Conservation (phyloP, 2,113 vertebrate species). For the Trogon melanurus region DNA sequence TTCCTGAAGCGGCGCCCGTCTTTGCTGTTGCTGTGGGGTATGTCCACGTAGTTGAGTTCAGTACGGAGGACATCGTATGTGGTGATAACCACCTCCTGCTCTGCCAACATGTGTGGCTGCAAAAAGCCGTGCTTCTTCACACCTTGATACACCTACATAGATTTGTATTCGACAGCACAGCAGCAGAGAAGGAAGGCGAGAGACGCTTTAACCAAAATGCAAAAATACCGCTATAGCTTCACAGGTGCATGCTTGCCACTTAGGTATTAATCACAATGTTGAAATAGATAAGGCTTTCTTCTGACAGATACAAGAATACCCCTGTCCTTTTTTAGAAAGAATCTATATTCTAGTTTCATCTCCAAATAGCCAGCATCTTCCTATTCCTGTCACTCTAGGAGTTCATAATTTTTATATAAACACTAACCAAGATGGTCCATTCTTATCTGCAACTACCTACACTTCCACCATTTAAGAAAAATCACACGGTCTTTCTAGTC, state of each 20-base stretch:
- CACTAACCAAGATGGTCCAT: background rate
- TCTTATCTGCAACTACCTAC: background rate
- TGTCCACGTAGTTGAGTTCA: constrained; percentile 95
- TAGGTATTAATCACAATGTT: background rate
- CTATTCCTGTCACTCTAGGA: background rate
- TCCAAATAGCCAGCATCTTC: background rate
- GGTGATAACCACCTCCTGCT: constrained; percentile 98
- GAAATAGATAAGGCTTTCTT: background rate
- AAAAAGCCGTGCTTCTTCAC: constrained; percentile 98
- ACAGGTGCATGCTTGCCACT: background rate
- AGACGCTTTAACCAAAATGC: background rate
- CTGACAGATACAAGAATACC: background rate
- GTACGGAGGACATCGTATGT: constrained; percentile 95
- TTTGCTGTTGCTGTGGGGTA: constrained; percentile 95
- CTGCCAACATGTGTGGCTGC: constrained; percentile 92
- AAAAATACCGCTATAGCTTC: background rate
- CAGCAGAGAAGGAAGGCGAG: background rate
- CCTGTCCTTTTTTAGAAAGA: background rate
- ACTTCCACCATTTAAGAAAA: background rate
- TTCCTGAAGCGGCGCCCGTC: constrained; percentile 94
- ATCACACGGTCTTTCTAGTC: background rate
- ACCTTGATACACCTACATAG: constrained; percentile 89
- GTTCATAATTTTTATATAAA: background rate
- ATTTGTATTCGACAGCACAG: background rate
- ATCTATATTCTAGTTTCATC: background rate